These are phyloP conservation scores for Melitaea cinxia DNA, from an alignment of 1,140 invertebrate genomes.

Conservation along the genomic window DNA sequence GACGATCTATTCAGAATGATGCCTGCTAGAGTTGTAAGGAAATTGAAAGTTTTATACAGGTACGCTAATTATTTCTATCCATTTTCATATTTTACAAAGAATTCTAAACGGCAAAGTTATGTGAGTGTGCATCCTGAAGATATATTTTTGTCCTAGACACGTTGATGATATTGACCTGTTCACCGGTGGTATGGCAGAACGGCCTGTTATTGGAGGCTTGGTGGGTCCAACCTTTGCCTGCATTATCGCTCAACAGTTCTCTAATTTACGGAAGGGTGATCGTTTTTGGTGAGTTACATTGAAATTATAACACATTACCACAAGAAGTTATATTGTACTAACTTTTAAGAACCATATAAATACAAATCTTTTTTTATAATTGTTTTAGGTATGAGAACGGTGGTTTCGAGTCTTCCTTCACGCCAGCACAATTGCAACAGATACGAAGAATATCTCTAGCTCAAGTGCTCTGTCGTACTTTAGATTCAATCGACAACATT, in stretches of 20 bases:
- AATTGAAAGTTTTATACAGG: slow-evolving; percentile 85
- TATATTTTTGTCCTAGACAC: slow-evolving; percentile 66
- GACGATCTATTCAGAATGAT: slow-evolving; percentile 89
- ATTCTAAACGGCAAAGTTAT: neutral
- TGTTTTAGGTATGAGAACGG: slow-evolving; percentile 88
- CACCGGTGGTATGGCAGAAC: slow-evolving; percentile 92
- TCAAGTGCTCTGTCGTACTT: slow-evolving; percentile 92
- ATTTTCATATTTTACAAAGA: neutral
- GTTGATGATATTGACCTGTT: slow-evolving; percentile 96
- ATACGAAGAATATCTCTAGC: slow-evolving; percentile 91
- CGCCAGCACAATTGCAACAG: slow-evolving; percentile 91
- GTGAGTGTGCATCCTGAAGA: no score
- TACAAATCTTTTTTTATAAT: slow-evolving; percentile 28
- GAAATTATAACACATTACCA: no score
- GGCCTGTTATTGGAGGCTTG: slow-evolving; percentile 89
- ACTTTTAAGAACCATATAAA: neutral
- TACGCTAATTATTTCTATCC: slow-evolving; percentile 39
- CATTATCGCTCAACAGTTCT: slow-evolving; percentile 96
- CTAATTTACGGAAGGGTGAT: slow-evolving; percentile 93
- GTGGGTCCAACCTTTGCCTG: slow-evolving; percentile 98
- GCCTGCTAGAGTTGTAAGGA: slow-evolving; percentile 84
- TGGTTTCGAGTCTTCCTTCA: slow-evolving; percentile 88
- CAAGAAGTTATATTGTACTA: neutral
- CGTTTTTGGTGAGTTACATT: slow-evolving; percentile 88
- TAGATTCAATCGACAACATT: slow-evolving; percentile 87